A percentile compares a stretch with the other conserved stretches of the same genome.
These are phyloP conservation scores for Carapus acus DNA, from an alignment of 2,797 vertebrate genomes.

Conservation along the genomic window DNA sequence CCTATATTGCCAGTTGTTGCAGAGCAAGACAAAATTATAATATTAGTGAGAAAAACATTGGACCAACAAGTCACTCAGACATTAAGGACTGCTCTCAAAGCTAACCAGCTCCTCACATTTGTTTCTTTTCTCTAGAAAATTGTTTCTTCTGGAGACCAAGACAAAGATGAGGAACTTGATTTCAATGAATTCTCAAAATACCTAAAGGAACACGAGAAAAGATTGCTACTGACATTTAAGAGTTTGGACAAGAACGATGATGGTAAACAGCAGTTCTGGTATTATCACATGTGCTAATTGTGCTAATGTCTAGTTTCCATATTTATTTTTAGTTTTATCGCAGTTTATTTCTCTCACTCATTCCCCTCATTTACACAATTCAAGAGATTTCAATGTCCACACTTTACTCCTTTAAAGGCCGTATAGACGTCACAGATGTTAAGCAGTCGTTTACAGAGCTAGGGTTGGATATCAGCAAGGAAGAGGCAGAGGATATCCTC, in stretches of 20 bases:
- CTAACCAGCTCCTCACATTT: neutral
- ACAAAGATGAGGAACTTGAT: constrained; percentile 84
- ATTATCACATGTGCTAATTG: no score
- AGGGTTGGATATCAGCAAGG: constrained; percentile 80
- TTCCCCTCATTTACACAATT: no score
- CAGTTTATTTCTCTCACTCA: no score
- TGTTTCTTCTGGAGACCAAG: constrained; percentile 80
- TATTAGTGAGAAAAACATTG: no score
- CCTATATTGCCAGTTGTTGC: no score
- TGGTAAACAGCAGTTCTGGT: constrained; percentile 61
- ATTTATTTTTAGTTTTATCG: no score
- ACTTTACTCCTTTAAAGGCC: constrained; percentile 73
- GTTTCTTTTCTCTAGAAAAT: constrained; percentile 82
- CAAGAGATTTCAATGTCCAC: no score
- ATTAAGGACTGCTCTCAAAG: no score
- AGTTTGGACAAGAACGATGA: constrained; percentile 96
- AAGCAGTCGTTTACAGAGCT: constrained; percentile 84
- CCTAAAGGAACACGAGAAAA: constrained; percentile 96
- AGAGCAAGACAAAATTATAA: no score
- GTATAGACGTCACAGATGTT: constrained; percentile 84
- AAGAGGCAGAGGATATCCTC: constrained; percentile 86
- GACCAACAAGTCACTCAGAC: no score
- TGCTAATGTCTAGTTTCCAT: no score
- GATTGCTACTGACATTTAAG: constrained; percentile 90
- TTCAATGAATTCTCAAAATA: constrained; percentile 91